A percentile compares a stretch with the other conserved stretches of the same genome.
phyloP scores from a whole-genome alignment of 2,113 vertebrate genomes.

The Craseonycteris thonglongyai region DNA sequence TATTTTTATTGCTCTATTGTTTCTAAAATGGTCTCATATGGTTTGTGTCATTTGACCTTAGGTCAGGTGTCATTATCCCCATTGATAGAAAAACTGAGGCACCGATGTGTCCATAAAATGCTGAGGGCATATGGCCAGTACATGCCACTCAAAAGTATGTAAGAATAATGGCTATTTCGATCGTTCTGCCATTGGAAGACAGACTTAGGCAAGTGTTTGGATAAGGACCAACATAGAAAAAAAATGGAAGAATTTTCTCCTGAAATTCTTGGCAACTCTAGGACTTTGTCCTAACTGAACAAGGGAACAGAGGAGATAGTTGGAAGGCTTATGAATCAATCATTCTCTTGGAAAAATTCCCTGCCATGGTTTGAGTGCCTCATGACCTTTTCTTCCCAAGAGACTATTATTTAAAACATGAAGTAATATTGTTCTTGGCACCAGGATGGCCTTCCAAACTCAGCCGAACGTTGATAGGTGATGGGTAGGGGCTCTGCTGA shows the following conservation, averaged over 20 bases:
- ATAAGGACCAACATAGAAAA: slow-evolving; percentile 46
- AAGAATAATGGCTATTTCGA: background rate
- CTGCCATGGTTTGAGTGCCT: slow-evolving; percentile 36
- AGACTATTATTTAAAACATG: slow-evolving; percentile 70
- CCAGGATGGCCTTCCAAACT: slow-evolving; percentile 17
- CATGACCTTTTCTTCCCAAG: slow-evolving; percentile 51
- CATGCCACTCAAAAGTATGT: background rate
- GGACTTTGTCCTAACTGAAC: slow-evolving; percentile 16
- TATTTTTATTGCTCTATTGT: background rate
- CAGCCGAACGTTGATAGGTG: background rate
- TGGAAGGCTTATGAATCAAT: slow-evolving; percentile 70
- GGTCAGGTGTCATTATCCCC: background rate
- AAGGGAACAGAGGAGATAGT: slow-evolving; percentile 53
- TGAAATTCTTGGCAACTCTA: slow-evolving; percentile 24
- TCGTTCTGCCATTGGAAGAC: background rate
- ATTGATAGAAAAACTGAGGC: background rate
- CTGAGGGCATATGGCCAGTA: background rate
- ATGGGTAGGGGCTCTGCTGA: background rate
- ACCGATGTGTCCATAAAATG: background rate
- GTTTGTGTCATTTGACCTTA: background rate
- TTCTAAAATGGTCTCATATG: background rate
- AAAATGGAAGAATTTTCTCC: slow-evolving; percentile 55
- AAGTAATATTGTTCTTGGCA: slow-evolving; percentile 77
- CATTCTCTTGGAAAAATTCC: slow-evolving; percentile 67
- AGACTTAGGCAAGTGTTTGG: background rate